Base-by-base conservation (phyloP, 2,888 invertebrate species). In the Pollenia angustigena region DNA sequence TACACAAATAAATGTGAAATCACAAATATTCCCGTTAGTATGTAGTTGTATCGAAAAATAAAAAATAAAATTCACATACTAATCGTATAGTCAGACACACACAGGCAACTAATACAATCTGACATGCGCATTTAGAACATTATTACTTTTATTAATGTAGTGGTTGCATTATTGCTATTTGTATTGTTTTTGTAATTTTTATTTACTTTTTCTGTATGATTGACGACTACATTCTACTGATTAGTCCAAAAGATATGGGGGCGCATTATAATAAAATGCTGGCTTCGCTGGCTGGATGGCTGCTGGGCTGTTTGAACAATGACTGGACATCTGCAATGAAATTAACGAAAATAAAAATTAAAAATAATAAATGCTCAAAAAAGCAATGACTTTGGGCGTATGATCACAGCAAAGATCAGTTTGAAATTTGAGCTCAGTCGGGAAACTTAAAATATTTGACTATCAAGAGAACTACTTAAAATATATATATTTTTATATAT, bases 361-460 rank as follows among this genome's bases (percentile, higher is more conserved):
- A 82, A 76, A 76, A 82, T 69, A 84, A 87, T 64, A 69, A 83
- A 78, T 81, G 78, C 85, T 88, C 82, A 80, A 86, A 88, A 88
- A 93, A 91, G 90, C 92, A 93, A 93, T 92, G 92, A 92, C 93
- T 92, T 90, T 88, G 91, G 90, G 90, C 91, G 92, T 89, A 91
- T 90, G 92, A 91, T 91, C 92, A 88, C 88, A 90, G 89, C 90
- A 89, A 90, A 90, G 92, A 93, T 93, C 93, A 93, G 93, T 93
- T 90, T 90, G 89, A 90, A 91, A 92, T 90, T 90, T 90, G 92
- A 92, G 91, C 91, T 92, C 92, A 90, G 90, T 90, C 92, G 90
- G 90, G 90, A 89, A 92, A 89, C 89, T 90, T 84, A 23, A 72
- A 64, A 62, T 64, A 74, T 56, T 71, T 40, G 64, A 50, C 64